Evolutionary conservation across 2,113 vertebrate species (phyloP).

Genomic region (Antechinus flavipes): DNA sequence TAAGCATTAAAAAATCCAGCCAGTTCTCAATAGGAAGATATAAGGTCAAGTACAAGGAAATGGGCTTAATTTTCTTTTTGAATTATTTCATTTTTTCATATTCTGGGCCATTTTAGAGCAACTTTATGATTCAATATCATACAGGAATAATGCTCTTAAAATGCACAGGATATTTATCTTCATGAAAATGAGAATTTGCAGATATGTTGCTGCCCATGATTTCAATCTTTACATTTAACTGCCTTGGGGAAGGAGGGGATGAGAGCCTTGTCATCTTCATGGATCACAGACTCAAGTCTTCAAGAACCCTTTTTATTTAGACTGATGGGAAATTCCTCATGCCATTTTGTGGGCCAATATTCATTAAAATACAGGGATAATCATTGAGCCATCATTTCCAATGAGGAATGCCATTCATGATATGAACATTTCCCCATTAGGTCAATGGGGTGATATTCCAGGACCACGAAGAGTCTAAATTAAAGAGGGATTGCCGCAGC

Average conservation of each 20-base stretch:
- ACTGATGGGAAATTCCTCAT: neutral
- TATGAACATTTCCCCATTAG: neutral
- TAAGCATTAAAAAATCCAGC: neutral
- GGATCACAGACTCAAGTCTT: constrained; percentile 19
- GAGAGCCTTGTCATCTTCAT: neutral
- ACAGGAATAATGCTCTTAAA: neutral
- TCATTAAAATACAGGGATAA: neutral
- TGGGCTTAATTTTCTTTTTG: neutral
- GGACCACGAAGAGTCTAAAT: neutral
- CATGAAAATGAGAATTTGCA: neutral
- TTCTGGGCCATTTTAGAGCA: neutral
- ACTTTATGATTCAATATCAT: neutral
- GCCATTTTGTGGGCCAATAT: neutral
- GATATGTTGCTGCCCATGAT: neutral
- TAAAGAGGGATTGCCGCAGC: neutral
- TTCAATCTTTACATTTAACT: neutral
- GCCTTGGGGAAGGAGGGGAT: neutral
- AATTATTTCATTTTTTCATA: neutral
- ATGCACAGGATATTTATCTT: neutral
- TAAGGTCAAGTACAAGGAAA: neutral
- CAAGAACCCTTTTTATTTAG: neutral
- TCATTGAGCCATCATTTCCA: neutral
- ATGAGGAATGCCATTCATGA: neutral
- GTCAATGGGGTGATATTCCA: neutral
- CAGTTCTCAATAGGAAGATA: neutral